A percentile compares a stretch with the other conserved stretches of the same genome.
Evolutionary conservation across 2,113 vertebrate genomes (phyloP).

Genomic region (Eretmochelys imbricata): DNA sequence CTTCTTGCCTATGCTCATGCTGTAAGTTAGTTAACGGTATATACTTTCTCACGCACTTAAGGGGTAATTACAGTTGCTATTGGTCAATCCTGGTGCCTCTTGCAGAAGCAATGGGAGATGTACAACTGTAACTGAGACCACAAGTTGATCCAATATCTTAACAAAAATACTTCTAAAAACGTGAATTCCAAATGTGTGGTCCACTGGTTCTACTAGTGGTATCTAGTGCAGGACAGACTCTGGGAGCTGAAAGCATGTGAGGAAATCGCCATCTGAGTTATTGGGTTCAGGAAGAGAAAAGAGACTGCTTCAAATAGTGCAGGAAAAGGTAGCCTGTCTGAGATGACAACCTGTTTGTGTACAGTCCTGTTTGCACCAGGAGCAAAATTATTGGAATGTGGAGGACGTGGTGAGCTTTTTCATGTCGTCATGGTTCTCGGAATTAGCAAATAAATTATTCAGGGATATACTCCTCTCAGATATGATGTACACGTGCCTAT

Average conservation of each 20-base stretch:
- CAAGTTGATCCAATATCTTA: not conserved
- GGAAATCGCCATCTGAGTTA: constrained; percentile 24
- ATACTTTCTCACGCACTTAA: not conserved
- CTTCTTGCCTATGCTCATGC: not conserved
- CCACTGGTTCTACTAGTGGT: accelerated
- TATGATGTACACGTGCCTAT: accelerated
- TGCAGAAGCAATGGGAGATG: not conserved
- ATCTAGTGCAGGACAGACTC: not conserved
- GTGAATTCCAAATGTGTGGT: not conserved
- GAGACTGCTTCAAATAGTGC: accelerated
- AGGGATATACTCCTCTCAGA: not conserved
- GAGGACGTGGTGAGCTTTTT: not conserved
- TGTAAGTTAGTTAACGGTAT: not conserved
- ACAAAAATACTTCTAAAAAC: not conserved
- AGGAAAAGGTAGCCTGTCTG: not conserved
- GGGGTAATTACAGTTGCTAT: not conserved
- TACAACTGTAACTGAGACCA: not conserved
- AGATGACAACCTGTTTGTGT: not conserved
- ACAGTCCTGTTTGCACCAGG: accelerated
- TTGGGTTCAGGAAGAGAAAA: not conserved
- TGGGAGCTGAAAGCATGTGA: not conserved
- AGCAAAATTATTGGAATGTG: not conserved
- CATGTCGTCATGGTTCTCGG: not conserved
- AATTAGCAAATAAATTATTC: not conserved
- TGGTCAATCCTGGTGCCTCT: not conserved